Percentiles rank a stretch among this genome's conserved stretches.
These are phyloP conservation scores for Halcyon senegalensis DNA, from an alignment of 2,113 vertebrate species.

Conservation along the genomic window DNA sequence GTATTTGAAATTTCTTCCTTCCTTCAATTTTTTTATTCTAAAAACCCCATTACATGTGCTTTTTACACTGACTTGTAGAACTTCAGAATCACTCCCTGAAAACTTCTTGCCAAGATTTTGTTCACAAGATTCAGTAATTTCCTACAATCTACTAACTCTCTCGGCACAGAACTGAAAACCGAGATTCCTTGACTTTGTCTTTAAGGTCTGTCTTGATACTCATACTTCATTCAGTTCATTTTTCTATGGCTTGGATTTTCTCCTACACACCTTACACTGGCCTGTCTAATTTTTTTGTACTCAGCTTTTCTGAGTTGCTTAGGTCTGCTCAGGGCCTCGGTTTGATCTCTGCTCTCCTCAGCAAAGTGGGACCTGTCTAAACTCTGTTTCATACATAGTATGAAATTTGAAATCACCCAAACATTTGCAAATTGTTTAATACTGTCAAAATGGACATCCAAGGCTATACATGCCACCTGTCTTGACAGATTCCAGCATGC, in stretches of 20 bases:
- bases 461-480: neutral
- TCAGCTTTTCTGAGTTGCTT: neutral
- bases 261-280: neutral
- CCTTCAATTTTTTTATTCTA: neutral
- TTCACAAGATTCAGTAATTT: neutral
- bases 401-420: neutral
- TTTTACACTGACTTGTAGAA: neutral
- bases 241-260: neutral
- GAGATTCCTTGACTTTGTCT: neutral
- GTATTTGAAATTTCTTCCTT: neutral
- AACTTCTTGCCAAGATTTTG: neutral
- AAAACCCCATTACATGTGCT: neutral
- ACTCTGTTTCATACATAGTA: neutral
- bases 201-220: neutral
- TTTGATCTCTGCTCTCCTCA: neutral
- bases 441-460: neutral
- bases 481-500: neutral
- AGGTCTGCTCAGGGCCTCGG: neutral
- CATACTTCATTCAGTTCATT: neutral
- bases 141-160: neutral
- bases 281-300: neutral
- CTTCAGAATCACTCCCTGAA: neutral
- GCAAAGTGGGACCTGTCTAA: neutral
- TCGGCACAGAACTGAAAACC: neutral
- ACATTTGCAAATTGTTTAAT: neutral